Evolutionary conservation across 2,113 vertebrate species (phyloP).

Genomic region (Microcebus griseorufus): DNA sequence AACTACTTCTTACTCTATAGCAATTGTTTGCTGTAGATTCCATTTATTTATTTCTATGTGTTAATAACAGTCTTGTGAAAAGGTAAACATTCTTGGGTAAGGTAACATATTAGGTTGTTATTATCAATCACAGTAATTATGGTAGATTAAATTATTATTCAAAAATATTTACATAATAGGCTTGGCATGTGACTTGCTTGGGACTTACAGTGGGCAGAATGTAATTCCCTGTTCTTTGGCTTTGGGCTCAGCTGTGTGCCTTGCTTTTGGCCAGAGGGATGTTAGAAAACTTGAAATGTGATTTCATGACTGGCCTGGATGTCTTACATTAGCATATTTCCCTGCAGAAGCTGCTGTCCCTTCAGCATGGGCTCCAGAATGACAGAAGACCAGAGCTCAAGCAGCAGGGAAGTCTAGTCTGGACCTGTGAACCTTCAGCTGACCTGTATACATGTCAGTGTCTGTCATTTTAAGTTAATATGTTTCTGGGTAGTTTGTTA

Average conservation of each 20-base stretch:
- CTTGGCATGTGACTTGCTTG: background rate
- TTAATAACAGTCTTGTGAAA: background rate
- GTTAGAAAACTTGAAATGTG: background rate
- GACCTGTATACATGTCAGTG: background rate
- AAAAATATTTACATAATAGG: slow-evolving; percentile 10
- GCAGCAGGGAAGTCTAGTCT: background rate
- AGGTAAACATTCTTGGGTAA: background rate
- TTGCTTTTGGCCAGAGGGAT: background rate
- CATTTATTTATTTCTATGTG: background rate
- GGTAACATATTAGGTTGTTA: background rate
- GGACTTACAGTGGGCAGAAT: background rate
- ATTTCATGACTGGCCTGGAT: background rate
- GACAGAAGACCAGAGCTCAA: background rate
- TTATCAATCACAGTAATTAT: background rate
- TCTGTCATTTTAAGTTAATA: background rate
- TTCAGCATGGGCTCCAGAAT: background rate
- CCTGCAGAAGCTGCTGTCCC: background rate
- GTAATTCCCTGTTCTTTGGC: background rate
- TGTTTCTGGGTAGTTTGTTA: background rate
- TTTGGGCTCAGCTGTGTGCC: background rate
- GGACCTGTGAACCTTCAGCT: background rate
- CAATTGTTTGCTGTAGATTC: background rate
- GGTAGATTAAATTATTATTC: background rate
- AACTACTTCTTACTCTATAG: background rate
- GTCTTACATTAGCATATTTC: background rate